A percentile compares a stretch with the other conserved stretches of the same genome.
Conservation (phyloP, 2,797 vertebrate species). For the Poecilia gillii region DNA sequence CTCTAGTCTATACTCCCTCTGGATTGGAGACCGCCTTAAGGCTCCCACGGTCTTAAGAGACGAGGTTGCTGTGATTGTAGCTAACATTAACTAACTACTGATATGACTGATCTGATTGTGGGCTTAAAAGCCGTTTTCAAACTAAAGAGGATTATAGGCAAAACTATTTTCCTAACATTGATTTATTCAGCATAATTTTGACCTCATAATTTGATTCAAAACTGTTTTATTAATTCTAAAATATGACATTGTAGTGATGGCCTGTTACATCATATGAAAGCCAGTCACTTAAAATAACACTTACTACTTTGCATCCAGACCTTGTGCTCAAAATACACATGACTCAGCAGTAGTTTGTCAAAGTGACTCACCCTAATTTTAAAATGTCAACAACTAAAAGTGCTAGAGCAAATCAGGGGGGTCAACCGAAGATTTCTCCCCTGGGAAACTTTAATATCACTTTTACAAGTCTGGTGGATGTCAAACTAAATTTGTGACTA, state of each 20-base stretch:
- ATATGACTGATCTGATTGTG: neutral
- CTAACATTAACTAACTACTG: neutral
- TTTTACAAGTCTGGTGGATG: neutral
- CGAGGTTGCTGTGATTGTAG: neutral
- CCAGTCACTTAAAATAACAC: neutral
- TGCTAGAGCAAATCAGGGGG: neutral
- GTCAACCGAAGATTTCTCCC: neutral
- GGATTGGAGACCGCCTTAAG: too few species aligned
- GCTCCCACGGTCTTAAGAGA: too few species aligned
- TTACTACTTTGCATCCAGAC: neutral
- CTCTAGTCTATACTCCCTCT: neutral
- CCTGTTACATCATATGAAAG: neutral
- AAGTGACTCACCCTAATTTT: neutral
- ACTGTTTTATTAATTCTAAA: neutral
- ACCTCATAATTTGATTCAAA: neutral
- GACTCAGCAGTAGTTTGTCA: neutral
- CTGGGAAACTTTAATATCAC: constrained; percentile 5
- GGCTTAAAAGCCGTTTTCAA: neutral
- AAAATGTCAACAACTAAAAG: constrained; percentile 7
- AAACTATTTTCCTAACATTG: neutral
- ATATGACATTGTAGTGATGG: neutral
- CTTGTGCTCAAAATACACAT: neutral
- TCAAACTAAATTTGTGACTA: constrained; percentile 1
- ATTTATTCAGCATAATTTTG: neutral
- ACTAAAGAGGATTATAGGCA: neutral